Percentiles rank a stretch among this genome's conserved stretches.
Evolutionary conservation across 2,113 vertebrate genomes (phyloP).

Genomic region (Xerus inauris): DNA sequence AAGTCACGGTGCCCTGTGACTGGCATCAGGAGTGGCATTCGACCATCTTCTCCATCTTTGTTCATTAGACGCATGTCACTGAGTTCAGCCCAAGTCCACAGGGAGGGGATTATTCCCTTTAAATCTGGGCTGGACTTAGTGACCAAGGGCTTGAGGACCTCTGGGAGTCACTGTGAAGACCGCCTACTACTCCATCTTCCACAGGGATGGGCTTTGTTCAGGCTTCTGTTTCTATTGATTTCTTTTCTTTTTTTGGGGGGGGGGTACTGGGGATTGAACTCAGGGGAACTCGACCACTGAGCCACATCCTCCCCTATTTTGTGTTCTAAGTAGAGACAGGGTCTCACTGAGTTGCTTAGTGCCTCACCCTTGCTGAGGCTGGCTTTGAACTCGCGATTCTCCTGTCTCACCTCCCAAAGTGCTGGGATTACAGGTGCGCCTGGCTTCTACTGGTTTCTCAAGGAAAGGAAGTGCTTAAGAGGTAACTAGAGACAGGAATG

Average conservation of each 20-base stretch:
- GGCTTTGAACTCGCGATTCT: too few relatives aligned
- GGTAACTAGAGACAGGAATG: not conserved
- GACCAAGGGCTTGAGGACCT: not conserved
- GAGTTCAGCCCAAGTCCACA: not conserved
- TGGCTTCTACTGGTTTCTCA: too few relatives aligned
- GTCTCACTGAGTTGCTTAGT: too few relatives aligned
- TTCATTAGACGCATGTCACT: not conserved
- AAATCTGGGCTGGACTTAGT: too few relatives aligned
- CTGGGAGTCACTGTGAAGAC: not conserved
- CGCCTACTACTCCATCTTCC: not conserved
- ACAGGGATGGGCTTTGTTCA: not conserved
- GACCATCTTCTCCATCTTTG: not conserved
- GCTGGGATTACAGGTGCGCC: too few relatives aligned
- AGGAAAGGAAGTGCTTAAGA: not conserved
- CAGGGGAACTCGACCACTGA: too few relatives aligned
- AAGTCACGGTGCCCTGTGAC: not conserved
- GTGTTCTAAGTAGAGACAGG: too few relatives aligned
- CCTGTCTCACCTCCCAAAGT: too few relatives aligned
- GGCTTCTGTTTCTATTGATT: not conserved
- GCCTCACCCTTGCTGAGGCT: too few relatives aligned
- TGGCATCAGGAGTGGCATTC: not conserved
- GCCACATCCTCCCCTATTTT: too few relatives aligned
- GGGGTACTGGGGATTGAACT: too few relatives aligned
- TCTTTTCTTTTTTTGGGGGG: too few relatives aligned
- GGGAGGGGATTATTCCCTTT: not conserved